A percentile compares a stretch with the other conserved stretches of the same genome.
Evolutionary conservation across 2,113 vertebrate species (phyloP).

Genomic region (Salvelinus alpinus): DNA sequence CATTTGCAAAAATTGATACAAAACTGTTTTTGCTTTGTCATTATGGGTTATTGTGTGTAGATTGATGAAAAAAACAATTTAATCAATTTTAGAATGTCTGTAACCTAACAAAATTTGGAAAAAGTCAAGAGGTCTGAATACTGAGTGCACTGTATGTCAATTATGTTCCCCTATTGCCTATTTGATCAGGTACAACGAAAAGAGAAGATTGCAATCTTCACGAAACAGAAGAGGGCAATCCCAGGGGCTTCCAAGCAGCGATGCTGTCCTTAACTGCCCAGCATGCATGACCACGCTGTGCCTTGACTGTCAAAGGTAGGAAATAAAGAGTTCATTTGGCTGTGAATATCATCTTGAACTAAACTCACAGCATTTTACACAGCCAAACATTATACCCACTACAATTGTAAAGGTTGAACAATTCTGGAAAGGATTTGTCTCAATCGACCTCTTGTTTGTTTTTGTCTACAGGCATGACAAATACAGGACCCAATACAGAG

Average conservation of each 20-base stretch:
- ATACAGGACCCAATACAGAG: constrained; percentile 93
- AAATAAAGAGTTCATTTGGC: background rate
- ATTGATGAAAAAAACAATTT: too few relatives aligned
- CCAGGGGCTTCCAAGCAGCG: constrained; percentile 79
- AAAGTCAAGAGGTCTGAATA: too few relatives aligned
- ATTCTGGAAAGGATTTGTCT: background rate
- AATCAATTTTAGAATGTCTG: too few relatives aligned
- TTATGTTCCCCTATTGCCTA: background rate
- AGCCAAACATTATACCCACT: background rate
- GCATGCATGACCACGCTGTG: constrained; percentile 96
- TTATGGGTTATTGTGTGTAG: too few relatives aligned
- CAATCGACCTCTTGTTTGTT: constrained; percentile 6
- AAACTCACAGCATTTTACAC: background rate
- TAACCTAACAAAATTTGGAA: too few relatives aligned
- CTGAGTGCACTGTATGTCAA: too few relatives aligned
- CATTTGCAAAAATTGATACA: too few relatives aligned
- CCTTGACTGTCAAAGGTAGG: constrained; percentile 94
- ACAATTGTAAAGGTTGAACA: background rate
- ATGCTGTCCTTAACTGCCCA: constrained; percentile 94
- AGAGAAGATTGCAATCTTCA: constrained; percentile 8
- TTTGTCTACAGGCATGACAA: constrained; percentile 85
- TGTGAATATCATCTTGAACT: background rate
- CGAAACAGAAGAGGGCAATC: constrained; percentile 24
- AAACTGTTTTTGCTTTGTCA: too few relatives aligned
- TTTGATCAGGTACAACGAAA: constrained; percentile 76